Evolutionary conservation across 2,888 invertebrate genomes (phyloP).

Genomic region (Zeuzera pyrina): DNA sequence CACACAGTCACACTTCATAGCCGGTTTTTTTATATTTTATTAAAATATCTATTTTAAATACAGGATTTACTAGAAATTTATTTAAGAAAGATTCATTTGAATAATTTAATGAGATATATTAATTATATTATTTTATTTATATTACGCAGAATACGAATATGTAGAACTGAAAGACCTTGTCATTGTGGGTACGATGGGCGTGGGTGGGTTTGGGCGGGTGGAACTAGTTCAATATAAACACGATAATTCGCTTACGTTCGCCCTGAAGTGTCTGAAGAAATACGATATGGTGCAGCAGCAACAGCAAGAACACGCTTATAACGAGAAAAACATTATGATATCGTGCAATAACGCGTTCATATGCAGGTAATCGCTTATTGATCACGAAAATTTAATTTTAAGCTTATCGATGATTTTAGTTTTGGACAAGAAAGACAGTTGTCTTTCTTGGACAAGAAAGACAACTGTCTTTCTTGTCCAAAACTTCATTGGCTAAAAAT

Average conservation of each 20-base stretch:
- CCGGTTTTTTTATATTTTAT: no score
- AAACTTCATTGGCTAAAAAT: no score
- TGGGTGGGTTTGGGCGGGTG: conserved; percentile 94
- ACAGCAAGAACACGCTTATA: conserved; percentile 91
- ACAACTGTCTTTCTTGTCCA: no score
- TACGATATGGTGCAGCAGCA: conserved; percentile 90
- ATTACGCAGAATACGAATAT: conserved; percentile 72
- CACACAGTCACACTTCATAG: no score
- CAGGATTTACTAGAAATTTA: no score
- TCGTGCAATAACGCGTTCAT: conserved; percentile 85
- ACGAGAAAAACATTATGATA: conserved; percentile 89
- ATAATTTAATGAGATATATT: no score
- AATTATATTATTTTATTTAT: conserved; percentile 1
- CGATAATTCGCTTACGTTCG: conserved; percentile 76
- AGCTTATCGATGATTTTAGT: no score
- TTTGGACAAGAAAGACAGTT: no score
- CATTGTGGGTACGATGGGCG: conserved; percentile 88
- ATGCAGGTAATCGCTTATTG: conserved; percentile 75
- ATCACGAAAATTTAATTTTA: no score
- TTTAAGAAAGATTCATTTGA: no score
- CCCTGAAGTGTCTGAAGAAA: conserved; percentile 91
- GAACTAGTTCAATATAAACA: conserved; percentile 80
- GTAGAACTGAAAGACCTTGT: conserved; percentile 85
- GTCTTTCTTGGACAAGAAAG: no score
- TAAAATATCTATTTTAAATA: no score